phyloP scores from a whole-genome alignment of 2,113 vertebrate species.

The Erythrocebus patas region DNA sequence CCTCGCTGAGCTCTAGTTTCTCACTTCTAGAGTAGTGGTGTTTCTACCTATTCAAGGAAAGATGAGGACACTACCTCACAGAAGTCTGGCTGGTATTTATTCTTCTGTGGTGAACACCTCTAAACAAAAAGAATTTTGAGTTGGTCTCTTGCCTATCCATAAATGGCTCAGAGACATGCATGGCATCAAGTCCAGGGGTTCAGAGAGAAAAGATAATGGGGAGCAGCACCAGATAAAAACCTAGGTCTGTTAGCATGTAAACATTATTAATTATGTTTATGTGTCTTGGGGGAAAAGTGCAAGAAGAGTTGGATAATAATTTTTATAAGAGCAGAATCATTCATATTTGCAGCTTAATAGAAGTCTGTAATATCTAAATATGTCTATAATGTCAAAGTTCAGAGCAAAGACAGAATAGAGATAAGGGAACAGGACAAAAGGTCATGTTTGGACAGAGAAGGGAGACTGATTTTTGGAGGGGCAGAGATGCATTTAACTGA shows the following conservation, averaged over 20 bases:
- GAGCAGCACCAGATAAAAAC: background rate
- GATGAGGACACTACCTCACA: too few relatives aligned
- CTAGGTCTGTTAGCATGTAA: background rate
- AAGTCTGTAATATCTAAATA: background rate
- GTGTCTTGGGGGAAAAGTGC: background rate
- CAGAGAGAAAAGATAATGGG: background rate
- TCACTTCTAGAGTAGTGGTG: too few relatives aligned
- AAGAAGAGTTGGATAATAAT: background rate
- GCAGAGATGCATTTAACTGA: background rate
- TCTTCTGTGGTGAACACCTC: too few relatives aligned
- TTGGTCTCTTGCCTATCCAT: too few relatives aligned
- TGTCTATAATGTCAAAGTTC: background rate
- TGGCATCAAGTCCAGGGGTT: background rate
- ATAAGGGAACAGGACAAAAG: background rate
- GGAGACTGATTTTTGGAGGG: background rate
- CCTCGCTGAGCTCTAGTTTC: too few relatives aligned
- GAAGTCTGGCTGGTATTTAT: too few relatives aligned
- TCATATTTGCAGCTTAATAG: background rate
- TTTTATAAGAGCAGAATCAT: background rate
- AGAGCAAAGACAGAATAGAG: background rate
- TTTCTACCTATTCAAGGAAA: too few relatives aligned
- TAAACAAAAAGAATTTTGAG: too few relatives aligned
- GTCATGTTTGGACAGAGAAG: background rate
- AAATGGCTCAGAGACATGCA: too few relatives aligned
- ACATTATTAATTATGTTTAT: background rate